Percentiles rank a stretch among this genome's conserved stretches.
These are phyloP conservation scores for Ophion obscuratus DNA, from an alignment of 2,888 invertebrate species.

Conservation along the genomic window DNA sequence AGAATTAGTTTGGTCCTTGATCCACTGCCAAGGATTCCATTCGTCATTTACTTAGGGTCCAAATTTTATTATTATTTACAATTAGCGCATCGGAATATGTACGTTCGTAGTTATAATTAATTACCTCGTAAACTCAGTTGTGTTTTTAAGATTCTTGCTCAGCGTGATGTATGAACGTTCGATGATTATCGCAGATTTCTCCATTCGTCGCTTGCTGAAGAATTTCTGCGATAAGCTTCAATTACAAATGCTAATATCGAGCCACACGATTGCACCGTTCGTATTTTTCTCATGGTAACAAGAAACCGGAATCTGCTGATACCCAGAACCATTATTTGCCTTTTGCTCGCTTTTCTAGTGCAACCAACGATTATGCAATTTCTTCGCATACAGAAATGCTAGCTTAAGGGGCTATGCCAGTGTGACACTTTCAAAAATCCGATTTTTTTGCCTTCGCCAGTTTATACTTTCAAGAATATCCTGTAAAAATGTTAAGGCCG, in stretches of 20 bases:
- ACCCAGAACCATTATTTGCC: too few relatives aligned
- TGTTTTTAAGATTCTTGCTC: slow-evolving; percentile 16
- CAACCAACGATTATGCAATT: too few relatives aligned
- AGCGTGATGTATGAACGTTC: slow-evolving; percentile 33
- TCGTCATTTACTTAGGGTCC: slow-evolving; percentile 10
- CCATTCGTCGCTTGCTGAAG: slow-evolving; percentile 60
- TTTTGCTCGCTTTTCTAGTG: too few relatives aligned
- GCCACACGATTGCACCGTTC: background rate
- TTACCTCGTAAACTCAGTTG: slow-evolving; percentile 2
- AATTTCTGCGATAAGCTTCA: slow-evolving; percentile 50
- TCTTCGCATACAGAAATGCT: too few relatives aligned
- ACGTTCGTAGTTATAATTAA: background rate
- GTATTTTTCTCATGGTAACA: background rate
- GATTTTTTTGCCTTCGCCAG: too few relatives aligned
- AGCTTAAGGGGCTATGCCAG: too few relatives aligned
- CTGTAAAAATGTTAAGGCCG: too few relatives aligned
- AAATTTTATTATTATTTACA: slow-evolving; percentile 40
- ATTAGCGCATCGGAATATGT: slow-evolving; percentile 10
- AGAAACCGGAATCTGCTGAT: too few relatives aligned
- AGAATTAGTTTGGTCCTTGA: too few relatives aligned
- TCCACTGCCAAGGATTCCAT: background rate
- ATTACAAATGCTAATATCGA: slow-evolving; percentile 53
- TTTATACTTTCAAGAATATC: too few relatives aligned
- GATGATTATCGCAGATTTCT: slow-evolving; percentile 44
- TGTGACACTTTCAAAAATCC: too few relatives aligned